phyloP scores from a whole-genome alignment of 2,888 invertebrate genomes.

The Elysia crispata region DNA sequence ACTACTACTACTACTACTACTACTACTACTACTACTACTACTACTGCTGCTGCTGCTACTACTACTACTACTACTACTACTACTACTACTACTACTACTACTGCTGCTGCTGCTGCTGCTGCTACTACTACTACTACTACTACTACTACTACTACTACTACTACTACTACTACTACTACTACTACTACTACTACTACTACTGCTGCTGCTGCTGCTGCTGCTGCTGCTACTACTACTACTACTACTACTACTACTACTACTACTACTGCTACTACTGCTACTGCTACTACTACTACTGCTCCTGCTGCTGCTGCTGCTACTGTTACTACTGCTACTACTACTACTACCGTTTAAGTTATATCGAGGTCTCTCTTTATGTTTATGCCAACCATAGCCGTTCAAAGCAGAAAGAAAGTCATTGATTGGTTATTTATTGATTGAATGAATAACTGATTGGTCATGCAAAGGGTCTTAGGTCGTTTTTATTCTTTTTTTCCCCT shows the following conservation, averaged over 20 bases:
- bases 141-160: conserved; percentile 2
- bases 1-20: too few species aligned
- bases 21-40: conserved; percentile 25
- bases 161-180: conserved; percentile 26
- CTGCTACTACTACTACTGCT: not conserved
- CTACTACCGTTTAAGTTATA: not conserved
- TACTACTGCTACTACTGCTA: conserved; percentile 10
- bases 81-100: conserved; percentile 25
- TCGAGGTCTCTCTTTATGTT: not conserved
- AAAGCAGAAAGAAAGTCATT: too few species aligned
- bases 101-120: conserved; percentile 3
- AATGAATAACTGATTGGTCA: too few species aligned
- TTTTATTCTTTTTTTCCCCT: too few species aligned
- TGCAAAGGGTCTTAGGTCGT: too few species aligned
- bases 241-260: conserved; percentile 3
- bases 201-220: conserved; percentile 3
- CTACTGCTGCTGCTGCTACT: not conserved
- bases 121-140: conserved; percentile 1
- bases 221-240: conserved; percentile 19
- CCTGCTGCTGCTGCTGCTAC: conserved; percentile 15
- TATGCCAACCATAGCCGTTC: too few species aligned
- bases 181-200: conserved; percentile 14
- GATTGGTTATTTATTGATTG: too few species aligned
- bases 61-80: conserved; percentile 1
- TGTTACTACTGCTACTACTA: conserved; percentile 9